A percentile compares a stretch with the other conserved stretches of the same genome.
phyloP scores from a whole-genome alignment of 2,888 invertebrate species.

The Chloromyia formosa region DNA sequence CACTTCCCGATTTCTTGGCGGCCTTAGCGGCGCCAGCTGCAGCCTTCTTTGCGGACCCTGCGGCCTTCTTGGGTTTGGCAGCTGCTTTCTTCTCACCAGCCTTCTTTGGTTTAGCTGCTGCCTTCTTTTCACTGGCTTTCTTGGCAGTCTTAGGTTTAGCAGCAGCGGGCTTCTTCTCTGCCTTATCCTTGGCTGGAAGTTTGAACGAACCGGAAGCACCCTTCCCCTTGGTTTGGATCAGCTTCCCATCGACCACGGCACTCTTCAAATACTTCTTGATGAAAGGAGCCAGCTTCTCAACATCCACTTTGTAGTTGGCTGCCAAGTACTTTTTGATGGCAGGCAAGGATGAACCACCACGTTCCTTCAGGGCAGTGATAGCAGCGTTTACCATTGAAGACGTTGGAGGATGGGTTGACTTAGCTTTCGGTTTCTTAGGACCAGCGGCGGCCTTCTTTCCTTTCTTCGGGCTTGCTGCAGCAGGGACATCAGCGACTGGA shows the following conservation, averaged over 20 bases:
- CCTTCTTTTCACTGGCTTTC: constrained; percentile 11
- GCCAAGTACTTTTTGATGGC: constrained; percentile 69
- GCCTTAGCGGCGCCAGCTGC: constrained; percentile 14
- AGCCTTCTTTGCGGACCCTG: constrained; percentile 6
- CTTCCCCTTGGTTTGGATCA: constrained; percentile 57
- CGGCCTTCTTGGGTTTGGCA: constrained; percentile 43
- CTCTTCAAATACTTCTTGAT: constrained; percentile 69
- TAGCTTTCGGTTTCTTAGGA: constrained; percentile 29
- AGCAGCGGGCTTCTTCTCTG: constrained; percentile 46
- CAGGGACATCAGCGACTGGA: background rate
- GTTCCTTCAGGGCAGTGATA: constrained; percentile 66
- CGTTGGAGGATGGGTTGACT: constrained; percentile 64
- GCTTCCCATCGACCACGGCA: constrained; percentile 66
- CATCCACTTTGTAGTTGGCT: constrained; percentile 69
- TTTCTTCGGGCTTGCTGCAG: constrained; percentile 14
- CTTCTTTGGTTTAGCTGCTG: constrained; percentile 43
- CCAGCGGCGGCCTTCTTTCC: background rate
- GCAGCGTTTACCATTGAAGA: constrained; percentile 69
- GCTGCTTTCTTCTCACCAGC: constrained; percentile 10
- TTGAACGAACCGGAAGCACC: constrained; percentile 54
- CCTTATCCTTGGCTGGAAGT: constrained; percentile 50
- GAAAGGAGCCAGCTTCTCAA: constrained; percentile 69
- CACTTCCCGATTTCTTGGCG: constrained; percentile 25
- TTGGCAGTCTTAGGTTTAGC: constrained; percentile 11
- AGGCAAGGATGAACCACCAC: constrained; percentile 68